Conservation (phyloP, 2,797 vertebrate genomes). For the Thaleichthys pacificus region DNA sequence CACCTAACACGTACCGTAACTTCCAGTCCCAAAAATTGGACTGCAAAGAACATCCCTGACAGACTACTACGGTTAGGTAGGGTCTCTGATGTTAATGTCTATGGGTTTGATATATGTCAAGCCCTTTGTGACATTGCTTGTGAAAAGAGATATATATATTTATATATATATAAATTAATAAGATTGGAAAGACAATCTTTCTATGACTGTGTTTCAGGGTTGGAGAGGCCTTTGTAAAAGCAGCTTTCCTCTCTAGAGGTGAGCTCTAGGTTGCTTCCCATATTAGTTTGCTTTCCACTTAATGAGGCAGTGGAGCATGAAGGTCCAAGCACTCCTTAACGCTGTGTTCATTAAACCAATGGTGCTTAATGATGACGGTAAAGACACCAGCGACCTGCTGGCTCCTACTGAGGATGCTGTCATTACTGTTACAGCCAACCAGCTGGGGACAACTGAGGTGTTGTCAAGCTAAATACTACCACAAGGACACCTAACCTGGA, state of each 20-base stretch:
- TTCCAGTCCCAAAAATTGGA: too few relatives aligned
- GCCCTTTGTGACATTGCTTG: background rate
- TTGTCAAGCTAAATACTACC: constrained; percentile 56
- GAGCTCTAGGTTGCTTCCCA: constrained; percentile 78
- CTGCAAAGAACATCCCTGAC: too few relatives aligned
- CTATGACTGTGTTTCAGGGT: background rate
- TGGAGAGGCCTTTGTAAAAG: constrained; percentile 5
- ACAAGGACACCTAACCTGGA: constrained; percentile 63
- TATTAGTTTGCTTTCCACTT: constrained; percentile 81
- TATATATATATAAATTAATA: too few relatives aligned
- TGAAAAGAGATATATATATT: too few relatives aligned
- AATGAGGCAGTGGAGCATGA: constrained; percentile 79
- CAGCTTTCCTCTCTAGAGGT: constrained; percentile 70
- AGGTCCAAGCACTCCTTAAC: constrained; percentile 82
- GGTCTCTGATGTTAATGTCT: too few relatives aligned
- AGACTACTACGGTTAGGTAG: too few relatives aligned
- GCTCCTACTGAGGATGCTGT: constrained; percentile 66
- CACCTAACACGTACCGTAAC: too few relatives aligned
- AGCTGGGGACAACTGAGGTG: constrained; percentile 29
- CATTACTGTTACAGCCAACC: constrained; percentile 8
- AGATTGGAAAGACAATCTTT: too few relatives aligned
- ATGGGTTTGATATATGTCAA: background rate
- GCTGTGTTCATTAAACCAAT: constrained; percentile 78
- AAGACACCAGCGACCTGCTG: constrained; percentile 70
- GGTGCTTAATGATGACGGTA: constrained; percentile 79